Base-by-base conservation (phyloP, 1,140 invertebrate genomes). In the Spodoptera frugiperda region DNA sequence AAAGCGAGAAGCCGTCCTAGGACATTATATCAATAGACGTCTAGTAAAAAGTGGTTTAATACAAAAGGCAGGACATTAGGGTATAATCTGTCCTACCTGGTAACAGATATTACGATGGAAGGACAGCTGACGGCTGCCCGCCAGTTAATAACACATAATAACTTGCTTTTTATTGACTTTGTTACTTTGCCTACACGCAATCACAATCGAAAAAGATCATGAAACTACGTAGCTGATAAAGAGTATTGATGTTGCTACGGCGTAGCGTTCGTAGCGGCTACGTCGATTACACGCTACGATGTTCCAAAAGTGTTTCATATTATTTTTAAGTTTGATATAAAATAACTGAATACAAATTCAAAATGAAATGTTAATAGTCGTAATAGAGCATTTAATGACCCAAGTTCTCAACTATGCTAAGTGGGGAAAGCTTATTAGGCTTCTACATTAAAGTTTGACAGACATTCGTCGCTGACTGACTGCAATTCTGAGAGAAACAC, bases 121-220 rank as follows among this genome's bases (percentile, higher is more conserved):
- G 51, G 51, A 19, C 15, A 53, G 8, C 15, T 39, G 33, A 8
- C 6, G 33, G n/a, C 17, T 2, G 17, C 15, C 15, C 15, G 15
- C 8, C 51, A 53, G 15, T 53, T 53, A 17, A 53, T 53, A 53
- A 3, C 51, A 17, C 15, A 19, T 17, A 53, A 15, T 17, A 53
- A 53, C n/a, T 17, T 53, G 51, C 51, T 53, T 53, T 17, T 53
- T n/a, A 53, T 53, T 53, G 17, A 53, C 51, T 53, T 53, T 53
- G 51, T 2, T 53, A 53, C 51, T 53, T 53, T 53, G 51, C 6
- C 17, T 53, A 17, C 51, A 53, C 51, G 17, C 15, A 17, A 17
- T 3, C 17, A 8, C 1, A 53, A 10, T 53, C 15, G 9, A 15
- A 19, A 9, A 2, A 53, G 10, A 17, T 17, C 17, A 53, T 19